These are phyloP conservation scores for Calephelis nemesis DNA, from an alignment of 1,140 invertebrate genomes.

Conservation along the genomic window DNA sequence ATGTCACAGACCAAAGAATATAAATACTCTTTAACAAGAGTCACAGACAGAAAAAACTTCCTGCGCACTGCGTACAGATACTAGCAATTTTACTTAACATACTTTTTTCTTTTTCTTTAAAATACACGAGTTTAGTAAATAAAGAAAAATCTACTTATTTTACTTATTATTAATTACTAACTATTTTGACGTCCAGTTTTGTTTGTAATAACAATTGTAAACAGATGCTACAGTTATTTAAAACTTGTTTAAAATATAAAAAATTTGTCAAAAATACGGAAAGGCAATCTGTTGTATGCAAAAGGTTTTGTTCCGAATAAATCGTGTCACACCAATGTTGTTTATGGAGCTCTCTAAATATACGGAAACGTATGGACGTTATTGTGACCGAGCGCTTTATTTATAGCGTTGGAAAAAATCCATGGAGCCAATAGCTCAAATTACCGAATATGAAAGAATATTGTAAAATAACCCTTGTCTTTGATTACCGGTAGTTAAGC, in stretches of 20 bases:
- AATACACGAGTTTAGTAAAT: no score
- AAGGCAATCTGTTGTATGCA: constrained; percentile 20
- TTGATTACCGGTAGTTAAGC: background rate
- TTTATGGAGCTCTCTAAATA: constrained; percentile 24
- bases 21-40: no score
- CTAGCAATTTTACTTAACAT: no score
- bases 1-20: no score
- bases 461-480: background rate
- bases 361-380: constrained; percentile 16
- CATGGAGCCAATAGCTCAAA: background rate
- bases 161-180: no score
- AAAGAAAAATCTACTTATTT: no score
- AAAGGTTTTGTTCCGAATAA: constrained; percentile 21
- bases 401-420: constrained; percentile 15
- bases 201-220: background rate
- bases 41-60: no score
- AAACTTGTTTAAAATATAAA: background rate
- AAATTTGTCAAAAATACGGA: constrained; percentile 13
- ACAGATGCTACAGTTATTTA: background rate
- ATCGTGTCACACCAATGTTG: constrained; percentile 22
- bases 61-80: no score
- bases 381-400: constrained; percentile 15
- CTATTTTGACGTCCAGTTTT: no score
- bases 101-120: no score
- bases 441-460: constrained; percentile 3